Evolutionary conservation across 2,797 vertebrate species (phyloP).

Genomic region (Malacoctenus gilli): DNA sequence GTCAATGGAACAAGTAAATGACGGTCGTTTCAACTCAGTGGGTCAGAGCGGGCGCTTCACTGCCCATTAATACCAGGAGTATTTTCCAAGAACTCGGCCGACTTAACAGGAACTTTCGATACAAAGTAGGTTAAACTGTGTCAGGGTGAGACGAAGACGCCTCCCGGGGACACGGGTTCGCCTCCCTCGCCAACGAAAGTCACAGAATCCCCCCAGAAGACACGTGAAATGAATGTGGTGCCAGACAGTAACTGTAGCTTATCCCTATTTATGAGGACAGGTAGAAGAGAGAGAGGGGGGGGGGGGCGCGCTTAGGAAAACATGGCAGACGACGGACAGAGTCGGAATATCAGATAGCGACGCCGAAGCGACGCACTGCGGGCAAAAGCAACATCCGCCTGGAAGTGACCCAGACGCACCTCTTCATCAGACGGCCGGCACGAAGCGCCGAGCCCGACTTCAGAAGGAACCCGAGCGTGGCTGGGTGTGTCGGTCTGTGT

Average conservation of each 20-base stretch:
- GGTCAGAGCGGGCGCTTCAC: too few relatives aligned
- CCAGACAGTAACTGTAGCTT: slow-evolving; percentile 32
- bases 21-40: too few relatives aligned
- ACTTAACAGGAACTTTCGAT: too few relatives aligned
- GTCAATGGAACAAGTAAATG: too few relatives aligned
- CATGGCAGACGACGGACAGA: slow-evolving; percentile 52
- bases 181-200: slow-evolving; percentile 11
- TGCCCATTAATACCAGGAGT: too few relatives aligned
- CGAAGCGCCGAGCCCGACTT: slow-evolving; percentile 52
- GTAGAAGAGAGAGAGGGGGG: slow-evolving; percentile 22
- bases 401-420: slow-evolving; percentile 67
- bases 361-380: slow-evolving; percentile 21
- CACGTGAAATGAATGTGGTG: slow-evolving; percentile 28
- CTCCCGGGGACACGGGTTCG: slow-evolving; percentile 2
- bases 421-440: slow-evolving; percentile 54
- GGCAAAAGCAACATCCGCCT: slow-evolving; percentile 67
- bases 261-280: slow-evolving; percentile 54
- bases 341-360: slow-evolving; percentile 64
- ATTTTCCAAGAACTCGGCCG: too few relatives aligned
- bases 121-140: too few relatives aligned
- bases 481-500: slow-evolving; percentile 7
- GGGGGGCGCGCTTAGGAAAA: slow-evolving; percentile 47
- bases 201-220: slow-evolving; percentile 12
- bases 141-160: too few relatives aligned
- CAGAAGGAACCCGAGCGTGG: slow-evolving; percentile 58